Evolutionary conservation across 2,797 vertebrate species (phyloP), one percentile per base, ranked within the genome.

Genomic region (Eupleurogrammus muticus): DNA sequence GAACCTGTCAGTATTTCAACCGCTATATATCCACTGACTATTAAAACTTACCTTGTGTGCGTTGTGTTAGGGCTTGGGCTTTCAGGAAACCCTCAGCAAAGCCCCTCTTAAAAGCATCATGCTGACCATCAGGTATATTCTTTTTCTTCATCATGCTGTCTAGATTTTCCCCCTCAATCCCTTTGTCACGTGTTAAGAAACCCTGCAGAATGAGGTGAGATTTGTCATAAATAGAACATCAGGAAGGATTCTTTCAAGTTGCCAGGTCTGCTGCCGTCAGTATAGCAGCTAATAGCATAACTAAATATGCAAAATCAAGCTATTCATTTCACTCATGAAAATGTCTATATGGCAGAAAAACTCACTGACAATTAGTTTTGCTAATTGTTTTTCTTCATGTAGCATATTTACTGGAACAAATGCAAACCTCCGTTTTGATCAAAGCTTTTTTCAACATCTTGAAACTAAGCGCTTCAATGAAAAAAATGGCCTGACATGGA

Each of bases 51-150:
- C 98, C 98, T 89, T 97, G 97, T 42, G 96, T 97, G 89, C 95
- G 96, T 79, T 97, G 97, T 7, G 96, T 95, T 63, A 98, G 90
- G 3, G 95, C 93, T 77, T 99, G 98, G 53, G 97, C 96, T 95
- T 97, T 98, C 75, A 99, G 89, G 90, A 99, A 99, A 47, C 98
- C 98, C 72, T 99, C 98, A 6, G 97, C 96, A 73, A 99, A 99
- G 64, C 98, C 98, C 64, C 94, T 96, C 93, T 99, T 99, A 91
- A 99, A 99, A 47, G 96, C 92, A 71, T 99, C 97, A 65, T 98
- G 96, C 42, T 99, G 97, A 69, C 90, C 95, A 57, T 98, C 95
- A 0, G 97, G 95, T 86, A 99, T 87, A 77, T 96, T 97, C 90
- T 95, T 97, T 63, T 84, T 96, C 93, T 97, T 99, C 82, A 97